Conservation (phyloP, 2,113 vertebrate species). For the Tachuris rubrigastra region DNA sequence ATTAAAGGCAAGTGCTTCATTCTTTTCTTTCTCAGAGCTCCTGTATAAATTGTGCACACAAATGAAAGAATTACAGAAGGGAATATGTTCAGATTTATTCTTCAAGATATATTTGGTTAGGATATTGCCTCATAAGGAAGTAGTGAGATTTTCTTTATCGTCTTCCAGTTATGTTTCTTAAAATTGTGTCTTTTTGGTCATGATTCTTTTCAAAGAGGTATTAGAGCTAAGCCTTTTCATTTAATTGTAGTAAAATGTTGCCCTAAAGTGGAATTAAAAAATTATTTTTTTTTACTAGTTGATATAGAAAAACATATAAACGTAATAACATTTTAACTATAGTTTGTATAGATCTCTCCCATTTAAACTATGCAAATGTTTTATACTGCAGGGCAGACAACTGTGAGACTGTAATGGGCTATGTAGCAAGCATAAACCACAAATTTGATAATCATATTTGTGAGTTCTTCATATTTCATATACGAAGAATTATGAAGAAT, state of each 20-base stretch:
- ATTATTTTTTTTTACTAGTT: constrained; percentile 64
- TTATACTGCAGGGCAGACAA: constrained; percentile 69
- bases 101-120: not conserved
- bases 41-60: not conserved
- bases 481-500: not conserved
- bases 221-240: constrained; percentile 68
- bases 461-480: constrained; percentile 67
- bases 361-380: constrained; percentile 73
- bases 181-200: constrained; percentile 49
- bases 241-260: constrained; percentile 75
- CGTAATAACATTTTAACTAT: constrained; percentile 73
- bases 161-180: constrained; percentile 29
- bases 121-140: not conserved
- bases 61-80: constrained; percentile 19
- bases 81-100: constrained; percentile 17
- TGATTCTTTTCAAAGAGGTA: constrained; percentile 71
- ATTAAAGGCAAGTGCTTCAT: not conserved
- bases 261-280: constrained; percentile 69
- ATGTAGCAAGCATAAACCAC: constrained; percentile 51
- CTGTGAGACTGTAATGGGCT: constrained; percentile 47
- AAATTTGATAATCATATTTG: constrained; percentile 69
- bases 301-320: constrained; percentile 68
- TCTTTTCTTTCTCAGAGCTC: constrained; percentile 11
- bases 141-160: constrained; percentile 17
- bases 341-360: constrained; percentile 66